Conservation (phyloP, 2,888 invertebrate genomes). For the Pachymerium ferrugineum region DNA sequence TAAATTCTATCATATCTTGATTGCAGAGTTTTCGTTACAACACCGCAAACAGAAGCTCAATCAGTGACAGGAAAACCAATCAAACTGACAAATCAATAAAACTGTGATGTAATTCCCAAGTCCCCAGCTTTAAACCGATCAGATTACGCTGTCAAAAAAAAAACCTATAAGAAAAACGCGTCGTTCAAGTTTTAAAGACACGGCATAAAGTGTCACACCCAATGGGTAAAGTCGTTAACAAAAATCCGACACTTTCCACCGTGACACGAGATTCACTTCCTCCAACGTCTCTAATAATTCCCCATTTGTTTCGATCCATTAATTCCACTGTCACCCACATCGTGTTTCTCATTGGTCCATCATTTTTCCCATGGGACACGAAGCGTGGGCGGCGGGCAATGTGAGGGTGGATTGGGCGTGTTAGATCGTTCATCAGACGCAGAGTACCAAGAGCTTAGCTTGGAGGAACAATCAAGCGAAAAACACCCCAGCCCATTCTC, state of each 20-base stretch:
- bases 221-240: neutral
- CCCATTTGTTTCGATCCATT: neutral
- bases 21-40: too few species aligned
- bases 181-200: neutral
- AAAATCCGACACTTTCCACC: neutral
- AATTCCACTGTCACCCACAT: neutral
- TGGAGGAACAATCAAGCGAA: conserved; percentile 3
- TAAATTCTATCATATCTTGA: too few species aligned
- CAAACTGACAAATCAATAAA: neutral
- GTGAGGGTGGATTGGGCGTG: neutral
- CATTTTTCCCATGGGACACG: neutral
- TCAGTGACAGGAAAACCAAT: neutral
- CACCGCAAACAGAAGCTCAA: neutral
- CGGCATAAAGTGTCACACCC: neutral
- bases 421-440: neutral
- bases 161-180: neutral
- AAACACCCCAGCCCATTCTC: neutral
- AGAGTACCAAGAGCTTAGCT: neutral
- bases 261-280: neutral
- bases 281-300: neutral
- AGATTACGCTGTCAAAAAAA: neutral
- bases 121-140: neutral
- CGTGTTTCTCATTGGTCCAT: neutral
- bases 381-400: neutral
- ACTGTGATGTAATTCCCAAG: neutral